Percentiles rank a stretch among this genome's conserved stretches.
Conservation (phyloP, 2,888 invertebrate genomes). For the Gymnoscelis rufifasciata region DNA sequence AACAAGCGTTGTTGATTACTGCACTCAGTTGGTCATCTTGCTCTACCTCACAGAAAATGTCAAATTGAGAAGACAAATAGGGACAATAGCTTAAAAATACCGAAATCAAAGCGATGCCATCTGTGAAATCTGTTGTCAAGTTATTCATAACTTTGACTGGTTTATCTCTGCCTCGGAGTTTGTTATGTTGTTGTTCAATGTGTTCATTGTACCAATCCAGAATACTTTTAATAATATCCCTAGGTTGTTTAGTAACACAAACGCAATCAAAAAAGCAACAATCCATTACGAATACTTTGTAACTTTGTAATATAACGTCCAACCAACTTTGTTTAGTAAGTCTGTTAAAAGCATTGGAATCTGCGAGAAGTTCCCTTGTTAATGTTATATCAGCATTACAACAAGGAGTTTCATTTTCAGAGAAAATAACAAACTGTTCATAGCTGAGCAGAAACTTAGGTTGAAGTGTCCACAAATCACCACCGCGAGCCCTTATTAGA, state of each 20-base stretch:
- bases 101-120: constrained; percentile 77
- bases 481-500: constrained; percentile 57
- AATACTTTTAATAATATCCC: constrained; percentile 55
- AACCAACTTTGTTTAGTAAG: constrained; percentile 78
- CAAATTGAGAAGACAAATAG: constrained; percentile 68
- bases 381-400: constrained; percentile 55
- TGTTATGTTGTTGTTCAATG: constrained; percentile 44
- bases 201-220: constrained; percentile 61
- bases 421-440: constrained; percentile 58
- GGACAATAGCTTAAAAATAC: constrained; percentile 79
- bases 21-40: constrained; percentile 47
- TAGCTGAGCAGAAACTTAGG: constrained; percentile 60
- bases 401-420: constrained; percentile 50
- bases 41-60: constrained; percentile 62
- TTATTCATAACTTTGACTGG: constrained; percentile 54
- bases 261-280: constrained; percentile 70
- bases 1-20: constrained; percentile 78
- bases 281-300: constrained; percentile 76
- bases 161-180: constrained; percentile 38
- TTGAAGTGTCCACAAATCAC: constrained; percentile 53
- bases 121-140: constrained; percentile 73
- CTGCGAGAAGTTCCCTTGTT: constrained; percentile 44
- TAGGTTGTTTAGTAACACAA: constrained; percentile 52
- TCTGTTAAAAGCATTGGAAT: constrained; percentile 50
- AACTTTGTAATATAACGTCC: constrained; percentile 81